These are phyloP conservation scores for Drosophila hamatofila DNA, from an alignment of 2,888 invertebrate genomes.

Conservation along the genomic window DNA sequence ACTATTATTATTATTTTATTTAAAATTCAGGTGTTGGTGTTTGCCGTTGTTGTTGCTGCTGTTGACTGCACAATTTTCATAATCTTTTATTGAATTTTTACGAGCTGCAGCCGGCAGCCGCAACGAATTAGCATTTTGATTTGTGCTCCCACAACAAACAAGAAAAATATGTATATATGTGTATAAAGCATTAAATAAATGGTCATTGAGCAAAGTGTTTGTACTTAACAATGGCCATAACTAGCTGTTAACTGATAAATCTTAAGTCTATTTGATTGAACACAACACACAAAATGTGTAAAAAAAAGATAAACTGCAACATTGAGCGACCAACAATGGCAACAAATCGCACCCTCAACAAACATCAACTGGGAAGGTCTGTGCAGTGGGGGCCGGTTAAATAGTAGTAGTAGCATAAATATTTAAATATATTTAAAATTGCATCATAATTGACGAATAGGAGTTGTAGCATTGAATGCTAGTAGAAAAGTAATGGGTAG, in stretches of 20 bases:
- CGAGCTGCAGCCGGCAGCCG: conserved; percentile 63
- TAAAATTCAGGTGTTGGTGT: conserved; percentile 56
- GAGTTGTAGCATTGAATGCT: not conserved
- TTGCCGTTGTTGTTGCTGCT: conserved; percentile 23
- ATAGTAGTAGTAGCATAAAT: conserved; percentile 3
- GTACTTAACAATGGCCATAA: conserved; percentile 54
- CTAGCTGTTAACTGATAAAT: conserved; percentile 40
- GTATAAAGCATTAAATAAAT: conserved; percentile 55
- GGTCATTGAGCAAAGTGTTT: conserved; percentile 67
- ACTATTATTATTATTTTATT: conserved; percentile 16
- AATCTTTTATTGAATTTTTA: conserved; percentile 71
- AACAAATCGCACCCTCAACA: conserved; percentile 20
- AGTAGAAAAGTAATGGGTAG: not conserved
- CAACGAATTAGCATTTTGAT: conserved; percentile 63
- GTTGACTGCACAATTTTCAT: conserved; percentile 71
- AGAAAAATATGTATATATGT: conserved; percentile 12
- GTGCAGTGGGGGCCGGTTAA: not conserved
- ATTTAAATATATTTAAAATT: conserved; percentile 15
- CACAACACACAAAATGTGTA: conserved; percentile 23
- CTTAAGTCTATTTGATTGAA: conserved; percentile 16
- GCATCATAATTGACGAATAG: not conserved
- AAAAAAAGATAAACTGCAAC: conserved; percentile 20
- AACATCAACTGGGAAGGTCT: conserved; percentile 9
- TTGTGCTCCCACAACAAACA: conserved; percentile 42
- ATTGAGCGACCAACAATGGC: conserved; percentile 28